Base-by-base conservation (phyloP, 2,797 vertebrate genomes). In the Agapornis canus region DNA sequence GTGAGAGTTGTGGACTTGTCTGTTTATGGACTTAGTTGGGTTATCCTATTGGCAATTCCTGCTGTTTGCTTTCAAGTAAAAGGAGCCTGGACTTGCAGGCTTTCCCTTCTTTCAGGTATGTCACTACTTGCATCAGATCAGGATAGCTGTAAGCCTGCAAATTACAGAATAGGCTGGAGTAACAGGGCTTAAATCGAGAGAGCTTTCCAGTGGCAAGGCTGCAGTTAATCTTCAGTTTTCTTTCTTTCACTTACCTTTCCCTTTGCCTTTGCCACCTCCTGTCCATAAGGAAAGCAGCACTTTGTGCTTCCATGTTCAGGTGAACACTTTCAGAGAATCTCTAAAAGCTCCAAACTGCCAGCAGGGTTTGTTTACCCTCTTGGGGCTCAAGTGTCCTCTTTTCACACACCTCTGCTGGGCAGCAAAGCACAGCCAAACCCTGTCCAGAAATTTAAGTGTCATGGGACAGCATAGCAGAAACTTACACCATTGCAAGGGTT, bases 1-100 rank as follows among this genome's bases (percentile, higher is more conserved):
- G 14, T 39, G 45, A 88, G 15, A 37, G 25, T 1, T 63, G 70
- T 12, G 20, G 31, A 35, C 14, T 21, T 73, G 40, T 69, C n/a
- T 79, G 5, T 56, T 77, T 69, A 32, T 4, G 2, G 68, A 27
- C 11, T 77, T 11, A 10, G 13, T 12, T 73, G 71, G 17, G 11
- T 60, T 66, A 45, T 59, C 13, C 14, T 65, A 6, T 20, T 6
- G 49, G 17, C 13, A 31, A 10, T 26, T 76, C 12, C 42, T 80
- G 35, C 39, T 59, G 27, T 27, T 83, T 4, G 0, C 52, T 91
- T 70, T 4, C 23, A 26, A n/a, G 23, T 7, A 52, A 59, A 32
- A 6, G 5, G 2, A 7, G 5, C 19, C 7, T n/a, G 10, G 21
- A n/a, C 10, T 21, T 56, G 12, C 0, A 52, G 51, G 23, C 49